These are phyloP conservation scores for Andrena hattorfiana DNA, from an alignment of 2,888 invertebrate species.

Conservation along the genomic window DNA sequence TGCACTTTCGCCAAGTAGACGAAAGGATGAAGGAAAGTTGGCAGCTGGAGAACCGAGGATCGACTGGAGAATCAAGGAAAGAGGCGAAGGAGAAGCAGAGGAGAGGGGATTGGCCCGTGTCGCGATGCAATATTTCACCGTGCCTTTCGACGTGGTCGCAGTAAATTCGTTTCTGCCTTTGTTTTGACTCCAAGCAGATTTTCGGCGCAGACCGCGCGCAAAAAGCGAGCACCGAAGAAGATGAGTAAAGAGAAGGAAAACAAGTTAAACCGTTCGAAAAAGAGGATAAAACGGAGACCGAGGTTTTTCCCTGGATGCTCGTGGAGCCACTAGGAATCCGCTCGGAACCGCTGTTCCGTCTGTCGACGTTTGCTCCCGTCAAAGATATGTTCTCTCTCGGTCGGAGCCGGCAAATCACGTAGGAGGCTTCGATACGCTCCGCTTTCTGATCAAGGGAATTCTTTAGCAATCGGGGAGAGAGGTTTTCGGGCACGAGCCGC, in stretches of 20 bases:
- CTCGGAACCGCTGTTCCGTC: slow-evolving; percentile 1
- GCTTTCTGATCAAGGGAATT: slow-evolving; percentile 31
- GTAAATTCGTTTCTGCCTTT: slow-evolving; percentile 13
- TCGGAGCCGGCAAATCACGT: slow-evolving; percentile 26
- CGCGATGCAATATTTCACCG: slow-evolving; percentile 21
- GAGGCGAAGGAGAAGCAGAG: not conserved
- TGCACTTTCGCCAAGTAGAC: slow-evolving; percentile 12
- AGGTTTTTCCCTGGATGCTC: not conserved
- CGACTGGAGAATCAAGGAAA: not conserved
- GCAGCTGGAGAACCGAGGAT: not conserved
- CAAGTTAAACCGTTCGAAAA: not conserved
- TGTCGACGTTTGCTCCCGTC: slow-evolving; percentile 28
- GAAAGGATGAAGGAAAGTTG: slow-evolving; percentile 1
- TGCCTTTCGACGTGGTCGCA: slow-evolving; percentile 2
- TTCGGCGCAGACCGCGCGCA: not conserved
- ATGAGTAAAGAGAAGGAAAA: not conserved
- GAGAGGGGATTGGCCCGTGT: slow-evolving; percentile 24
- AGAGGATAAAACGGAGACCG: not conserved
- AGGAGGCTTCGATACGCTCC: slow-evolving; percentile 21
- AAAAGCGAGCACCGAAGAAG: not conserved
- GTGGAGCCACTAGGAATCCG: not conserved
- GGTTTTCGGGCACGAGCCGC: not conserved
- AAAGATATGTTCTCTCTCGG: slow-evolving; percentile 34
- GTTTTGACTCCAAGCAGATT: slow-evolving; percentile 11
- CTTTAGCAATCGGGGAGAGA: slow-evolving; percentile 30